Conservation (phyloP, 2,888 invertebrate species). For the Polymixis lichenea region DNA sequence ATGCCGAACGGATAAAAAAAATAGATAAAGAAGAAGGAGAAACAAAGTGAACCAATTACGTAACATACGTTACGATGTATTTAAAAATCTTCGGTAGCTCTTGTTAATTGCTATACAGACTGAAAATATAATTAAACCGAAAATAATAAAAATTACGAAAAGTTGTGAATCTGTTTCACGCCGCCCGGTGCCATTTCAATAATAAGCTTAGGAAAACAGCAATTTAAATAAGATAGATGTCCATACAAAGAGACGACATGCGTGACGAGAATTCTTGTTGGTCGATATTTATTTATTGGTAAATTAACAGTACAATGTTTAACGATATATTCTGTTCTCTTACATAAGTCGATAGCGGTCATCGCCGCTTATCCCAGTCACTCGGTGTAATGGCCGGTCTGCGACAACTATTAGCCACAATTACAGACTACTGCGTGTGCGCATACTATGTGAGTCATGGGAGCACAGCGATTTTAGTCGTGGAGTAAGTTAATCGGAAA, state of each 20-base stretch:
- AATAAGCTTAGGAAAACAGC: too few relatives aligned
- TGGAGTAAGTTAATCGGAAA: neutral
- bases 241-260: too few relatives aligned
- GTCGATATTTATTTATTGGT: neutral
- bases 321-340: slow-evolving; percentile 25
- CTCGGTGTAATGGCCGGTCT: slow-evolving; percentile 68
- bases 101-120: neutral
- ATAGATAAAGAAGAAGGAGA: too few relatives aligned
- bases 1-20: too few relatives aligned
- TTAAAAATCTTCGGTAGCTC: neutral
- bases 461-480: slow-evolving; percentile 33
- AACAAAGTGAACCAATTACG: neutral
- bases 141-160: neutral
- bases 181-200: too few relatives aligned
- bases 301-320: slow-evolving; percentile 6
- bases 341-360: slow-evolving; percentile 46
- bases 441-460: slow-evolving; percentile 44
- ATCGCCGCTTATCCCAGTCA: slow-evolving; percentile 47
- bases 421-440: slow-evolving; percentile 64
- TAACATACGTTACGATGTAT: neutral
- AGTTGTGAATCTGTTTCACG: too few relatives aligned
- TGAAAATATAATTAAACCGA: too few relatives aligned
- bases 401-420: slow-evolving; percentile 79
- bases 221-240: too few relatives aligned
- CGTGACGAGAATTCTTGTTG: neutral